These are phyloP conservation scores for Trogon surrucura DNA, from an alignment of 2,113 vertebrate species.

Conservation along the genomic window DNA sequence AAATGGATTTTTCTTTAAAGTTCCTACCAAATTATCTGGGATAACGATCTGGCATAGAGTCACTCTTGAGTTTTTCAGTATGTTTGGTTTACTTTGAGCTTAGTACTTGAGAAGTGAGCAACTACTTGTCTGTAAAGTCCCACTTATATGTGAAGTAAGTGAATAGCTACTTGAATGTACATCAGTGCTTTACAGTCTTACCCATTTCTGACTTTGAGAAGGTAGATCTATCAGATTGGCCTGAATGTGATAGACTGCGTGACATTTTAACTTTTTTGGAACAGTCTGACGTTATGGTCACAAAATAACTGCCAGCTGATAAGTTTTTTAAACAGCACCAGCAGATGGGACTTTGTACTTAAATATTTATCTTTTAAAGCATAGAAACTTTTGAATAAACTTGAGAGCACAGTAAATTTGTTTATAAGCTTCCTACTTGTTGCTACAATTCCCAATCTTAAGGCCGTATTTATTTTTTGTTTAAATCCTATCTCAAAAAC, in stretches of 20 bases:
- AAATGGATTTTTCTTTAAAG: not conserved
- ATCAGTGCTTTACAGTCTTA: not conserved
- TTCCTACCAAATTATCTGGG: not conserved
- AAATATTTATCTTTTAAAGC: not conserved
- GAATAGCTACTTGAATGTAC: not conserved
- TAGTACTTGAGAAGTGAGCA: not conserved
- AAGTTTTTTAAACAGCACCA: not conserved
- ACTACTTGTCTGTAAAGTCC: not conserved
- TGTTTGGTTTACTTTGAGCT: not conserved
- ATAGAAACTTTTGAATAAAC: not conserved
- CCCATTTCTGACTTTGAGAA: not conserved
- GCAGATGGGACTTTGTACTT: not conserved
- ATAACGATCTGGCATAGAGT: not conserved
- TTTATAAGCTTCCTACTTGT: not conserved
- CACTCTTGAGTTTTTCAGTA: rapidly evolving
- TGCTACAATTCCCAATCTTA: not conserved
- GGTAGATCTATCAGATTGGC: not conserved
- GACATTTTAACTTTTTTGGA: not conserved
- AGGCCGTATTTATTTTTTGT: not conserved
- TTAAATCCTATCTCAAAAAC: not conserved
- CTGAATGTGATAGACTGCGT: not conserved
- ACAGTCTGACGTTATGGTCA: not conserved
- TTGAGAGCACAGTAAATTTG: not conserved
- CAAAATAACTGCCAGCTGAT: not conserved
- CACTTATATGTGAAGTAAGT: not conserved